These are phyloP conservation scores for Cyrtorhinus lividipennis DNA, from an alignment of 1,140 invertebrate genomes.

Conservation along the genomic window DNA sequence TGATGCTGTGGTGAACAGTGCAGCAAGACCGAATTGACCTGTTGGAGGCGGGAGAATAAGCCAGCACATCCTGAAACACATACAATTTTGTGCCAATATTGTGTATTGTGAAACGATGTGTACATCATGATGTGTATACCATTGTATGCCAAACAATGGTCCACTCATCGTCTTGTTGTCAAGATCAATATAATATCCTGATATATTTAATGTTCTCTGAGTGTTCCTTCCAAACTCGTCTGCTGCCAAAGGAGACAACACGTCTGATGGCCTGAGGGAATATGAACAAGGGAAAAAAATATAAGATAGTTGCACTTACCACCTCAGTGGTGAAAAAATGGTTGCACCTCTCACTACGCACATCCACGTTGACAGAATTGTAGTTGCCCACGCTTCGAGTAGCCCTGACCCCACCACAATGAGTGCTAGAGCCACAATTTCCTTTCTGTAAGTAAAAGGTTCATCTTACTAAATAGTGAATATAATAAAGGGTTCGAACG, in stretches of 20 bases:
- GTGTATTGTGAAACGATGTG: too few relatives aligned
- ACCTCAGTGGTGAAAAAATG: slow-evolving; percentile 16
- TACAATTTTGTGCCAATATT: background rate
- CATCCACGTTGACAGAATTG: background rate
- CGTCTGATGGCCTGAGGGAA: too few relatives aligned
- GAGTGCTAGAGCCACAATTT: background rate
- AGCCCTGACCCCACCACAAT: slow-evolving; percentile 2
- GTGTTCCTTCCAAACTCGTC: too few relatives aligned
- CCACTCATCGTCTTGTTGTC: too few relatives aligned
- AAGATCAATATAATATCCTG: too few relatives aligned
- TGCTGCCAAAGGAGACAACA: too few relatives aligned
- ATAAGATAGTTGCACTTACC: background rate
- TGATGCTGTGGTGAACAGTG: slow-evolving; percentile 30
- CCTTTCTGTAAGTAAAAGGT: background rate
- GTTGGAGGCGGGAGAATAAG: slow-evolving; percentile 42
- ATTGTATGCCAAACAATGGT: too few relatives aligned
- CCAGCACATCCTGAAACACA: slow-evolving; percentile 35
- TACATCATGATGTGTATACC: too few relatives aligned
- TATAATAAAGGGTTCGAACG: too few relatives aligned
- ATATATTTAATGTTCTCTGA: too few relatives aligned
- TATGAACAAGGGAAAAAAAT: too few relatives aligned
- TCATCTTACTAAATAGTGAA: background rate
- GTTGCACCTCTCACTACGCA: slow-evolving; percentile 9
- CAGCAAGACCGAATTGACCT: slow-evolving; percentile 35
- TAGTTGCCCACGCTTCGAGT: slow-evolving; percentile 17